Evolutionary conservation across 2,888 invertebrate genomes (phyloP).

Genomic region (Drosophila siamana): DNA sequence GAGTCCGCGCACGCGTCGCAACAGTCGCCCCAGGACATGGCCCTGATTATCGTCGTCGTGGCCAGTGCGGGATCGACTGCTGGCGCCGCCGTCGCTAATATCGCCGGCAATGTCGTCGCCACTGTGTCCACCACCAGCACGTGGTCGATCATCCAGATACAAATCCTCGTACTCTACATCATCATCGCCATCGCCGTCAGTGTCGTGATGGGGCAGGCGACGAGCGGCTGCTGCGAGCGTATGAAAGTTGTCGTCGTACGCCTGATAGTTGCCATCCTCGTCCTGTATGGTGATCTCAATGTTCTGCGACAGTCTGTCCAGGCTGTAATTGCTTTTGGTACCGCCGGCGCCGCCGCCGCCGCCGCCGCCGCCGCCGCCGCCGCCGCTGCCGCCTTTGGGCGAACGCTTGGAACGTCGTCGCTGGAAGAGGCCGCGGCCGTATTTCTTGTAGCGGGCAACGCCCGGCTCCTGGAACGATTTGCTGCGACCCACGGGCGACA

Average conservation of each 20-base stretch:
- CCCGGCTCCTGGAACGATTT: slow-evolving; percentile 85
- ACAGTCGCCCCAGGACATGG: slow-evolving; percentile 83
- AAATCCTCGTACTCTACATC: slow-evolving; percentile 69
- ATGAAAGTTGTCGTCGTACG: slow-evolving; percentile 83
- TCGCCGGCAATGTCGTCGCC: slow-evolving; percentile 81
- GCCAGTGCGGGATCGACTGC: slow-evolving; percentile 74
- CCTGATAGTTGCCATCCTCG: slow-evolving; percentile 83
- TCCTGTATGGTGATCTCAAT: slow-evolving; percentile 85
- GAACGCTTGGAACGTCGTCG: slow-evolving; percentile 83
- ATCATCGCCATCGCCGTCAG: slow-evolving; percentile 57
- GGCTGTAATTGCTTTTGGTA: slow-evolving; percentile 81
- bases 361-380: neutral
- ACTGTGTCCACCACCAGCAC: slow-evolving; percentile 43
- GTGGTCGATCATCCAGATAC: slow-evolving; percentile 76
- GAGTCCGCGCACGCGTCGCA: slow-evolving; percentile 84
- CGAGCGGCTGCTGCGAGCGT: slow-evolving; percentile 51
- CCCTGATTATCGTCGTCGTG: slow-evolving; percentile 54
- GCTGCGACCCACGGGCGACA: slow-evolving; percentile 83
- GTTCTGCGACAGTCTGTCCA: slow-evolving; percentile 84
- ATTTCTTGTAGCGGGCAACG: slow-evolving; percentile 78
- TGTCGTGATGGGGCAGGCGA: slow-evolving; percentile 37
- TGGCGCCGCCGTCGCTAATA: slow-evolving; percentile 80
- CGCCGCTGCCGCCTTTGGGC: slow-evolving; percentile 53
- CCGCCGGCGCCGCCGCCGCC: slow-evolving; percentile 30
- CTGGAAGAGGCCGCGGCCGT: slow-evolving; percentile 82